Conservation (phyloP, 1,140 invertebrate genomes). For the Pogonomyrmex californicus region DNA sequence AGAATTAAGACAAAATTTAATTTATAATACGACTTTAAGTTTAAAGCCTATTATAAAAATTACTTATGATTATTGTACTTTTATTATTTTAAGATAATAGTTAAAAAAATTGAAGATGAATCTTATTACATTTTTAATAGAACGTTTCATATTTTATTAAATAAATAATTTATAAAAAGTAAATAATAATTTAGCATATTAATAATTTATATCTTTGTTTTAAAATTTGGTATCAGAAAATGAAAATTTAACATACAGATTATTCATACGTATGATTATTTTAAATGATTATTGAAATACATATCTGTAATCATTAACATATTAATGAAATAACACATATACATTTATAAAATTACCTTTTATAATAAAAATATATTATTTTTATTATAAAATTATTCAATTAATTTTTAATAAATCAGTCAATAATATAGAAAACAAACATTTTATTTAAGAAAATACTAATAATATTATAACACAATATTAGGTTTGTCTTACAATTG, state of each 20-base stretch:
- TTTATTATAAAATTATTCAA: not conserved
- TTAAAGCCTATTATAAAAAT: not conserved
- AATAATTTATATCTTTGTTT: not conserved
- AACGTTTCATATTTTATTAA: not conserved
- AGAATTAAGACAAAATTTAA: not conserved
- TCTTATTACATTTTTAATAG: not conserved
- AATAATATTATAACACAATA: too few relatives aligned
- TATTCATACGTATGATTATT: too few relatives aligned
- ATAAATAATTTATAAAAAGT: not conserved
- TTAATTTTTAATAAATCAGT: too few relatives aligned
- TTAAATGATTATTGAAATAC: not conserved
- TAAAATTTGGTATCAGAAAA: not conserved
- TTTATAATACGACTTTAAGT: not conserved
- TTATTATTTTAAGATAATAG: constrained; percentile 19
- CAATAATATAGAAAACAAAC: too few relatives aligned
- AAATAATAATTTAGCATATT: not conserved
- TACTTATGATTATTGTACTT: not conserved
- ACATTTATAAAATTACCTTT: not conserved
- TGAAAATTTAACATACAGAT: not conserved
- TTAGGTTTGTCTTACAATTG: not conserved
- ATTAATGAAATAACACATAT: not conserved
- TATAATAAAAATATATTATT: not conserved
- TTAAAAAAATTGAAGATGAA: not conserved
- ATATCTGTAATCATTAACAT: not conserved
- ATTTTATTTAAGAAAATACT: too few relatives aligned